A percentile compares a stretch with the other conserved stretches of the same genome.
Evolutionary conservation across 2,113 vertebrate species (phyloP).

Genomic region (Lepus americanus): DNA sequence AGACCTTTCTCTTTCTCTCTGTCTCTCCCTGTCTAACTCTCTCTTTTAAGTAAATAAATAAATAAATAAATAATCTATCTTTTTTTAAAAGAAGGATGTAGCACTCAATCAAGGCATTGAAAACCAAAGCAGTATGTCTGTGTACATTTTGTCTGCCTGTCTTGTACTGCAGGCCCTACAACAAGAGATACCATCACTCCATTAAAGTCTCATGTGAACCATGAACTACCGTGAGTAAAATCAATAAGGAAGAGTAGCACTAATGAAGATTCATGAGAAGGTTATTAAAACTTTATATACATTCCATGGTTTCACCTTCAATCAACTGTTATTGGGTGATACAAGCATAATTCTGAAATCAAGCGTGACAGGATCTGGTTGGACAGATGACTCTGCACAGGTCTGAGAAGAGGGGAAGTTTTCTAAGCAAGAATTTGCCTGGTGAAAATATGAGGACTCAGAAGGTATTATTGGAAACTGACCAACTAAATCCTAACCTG

Average conservation of each 20-base stretch:
- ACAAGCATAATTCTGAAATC: slow-evolving; percentile 66
- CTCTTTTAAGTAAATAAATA: too few species aligned
- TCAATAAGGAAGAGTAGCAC: slow-evolving; percentile 31
- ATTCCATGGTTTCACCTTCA: slow-evolving; percentile 42
- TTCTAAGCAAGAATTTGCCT: background rate
- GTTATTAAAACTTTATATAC: slow-evolving; percentile 64
- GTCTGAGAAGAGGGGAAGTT: slow-evolving; percentile 28
- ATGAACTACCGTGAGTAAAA: background rate
- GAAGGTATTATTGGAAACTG: background rate
- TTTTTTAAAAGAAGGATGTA: background rate
- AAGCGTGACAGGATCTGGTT: slow-evolving; percentile 5
- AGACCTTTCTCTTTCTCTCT: too few species aligned
- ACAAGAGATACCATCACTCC: background rate
- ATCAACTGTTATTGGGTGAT: background rate
- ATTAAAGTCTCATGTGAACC: background rate
- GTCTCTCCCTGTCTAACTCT: too few species aligned
- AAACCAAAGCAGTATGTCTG: background rate
- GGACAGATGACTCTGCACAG: background rate
- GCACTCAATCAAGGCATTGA: background rate
- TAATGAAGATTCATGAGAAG: slow-evolving; percentile 49
- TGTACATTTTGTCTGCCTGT: background rate
- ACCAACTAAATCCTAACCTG: background rate
- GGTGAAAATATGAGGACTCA: background rate
- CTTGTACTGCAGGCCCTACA: background rate
- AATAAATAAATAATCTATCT: too few species aligned